Percentiles rank a stretch among this genome's conserved stretches.
These are phyloP conservation scores for Corythornis leucogaster DNA, from an alignment of 2,797 vertebrate species.

Conservation along the genomic window DNA sequence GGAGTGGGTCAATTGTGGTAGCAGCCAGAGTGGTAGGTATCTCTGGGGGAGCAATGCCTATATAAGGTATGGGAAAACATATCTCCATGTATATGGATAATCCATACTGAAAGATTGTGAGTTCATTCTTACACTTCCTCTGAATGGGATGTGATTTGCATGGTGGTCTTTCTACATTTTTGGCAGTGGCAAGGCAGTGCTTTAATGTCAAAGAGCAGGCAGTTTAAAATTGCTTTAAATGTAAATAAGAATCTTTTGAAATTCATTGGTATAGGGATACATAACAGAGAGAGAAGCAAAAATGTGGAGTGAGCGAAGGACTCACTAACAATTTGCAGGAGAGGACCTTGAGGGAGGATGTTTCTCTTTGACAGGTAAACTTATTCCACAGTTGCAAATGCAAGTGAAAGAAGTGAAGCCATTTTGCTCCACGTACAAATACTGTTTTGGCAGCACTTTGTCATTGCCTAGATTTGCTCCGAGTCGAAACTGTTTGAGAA, in stretches of 20 bases:
- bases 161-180: fast-evolving
- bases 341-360: background rate
- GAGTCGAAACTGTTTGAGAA: background rate
- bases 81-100: background rate
- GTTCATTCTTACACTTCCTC: background rate
- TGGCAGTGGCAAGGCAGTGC: background rate
- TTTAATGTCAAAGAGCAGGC: background rate
- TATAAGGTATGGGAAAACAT: background rate
- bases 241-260: background rate
- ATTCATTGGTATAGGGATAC: background rate
- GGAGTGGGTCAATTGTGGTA: background rate
- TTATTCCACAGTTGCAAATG: background rate
- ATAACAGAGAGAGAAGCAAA: background rate
- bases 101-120: background rate
- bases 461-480: background rate
- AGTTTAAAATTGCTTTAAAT: background rate
- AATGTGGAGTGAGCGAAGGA: background rate
- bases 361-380: background rate
- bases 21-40: background rate
- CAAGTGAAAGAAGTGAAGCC: background rate
- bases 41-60: background rate
- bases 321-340: background rate
- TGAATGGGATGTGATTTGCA: background rate
- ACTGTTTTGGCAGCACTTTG: background rate
- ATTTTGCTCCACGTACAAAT: background rate